Evolutionary conservation across 2,888 invertebrate genomes (phyloP).

Genomic region (Hydroisotoma schaefferi): DNA sequence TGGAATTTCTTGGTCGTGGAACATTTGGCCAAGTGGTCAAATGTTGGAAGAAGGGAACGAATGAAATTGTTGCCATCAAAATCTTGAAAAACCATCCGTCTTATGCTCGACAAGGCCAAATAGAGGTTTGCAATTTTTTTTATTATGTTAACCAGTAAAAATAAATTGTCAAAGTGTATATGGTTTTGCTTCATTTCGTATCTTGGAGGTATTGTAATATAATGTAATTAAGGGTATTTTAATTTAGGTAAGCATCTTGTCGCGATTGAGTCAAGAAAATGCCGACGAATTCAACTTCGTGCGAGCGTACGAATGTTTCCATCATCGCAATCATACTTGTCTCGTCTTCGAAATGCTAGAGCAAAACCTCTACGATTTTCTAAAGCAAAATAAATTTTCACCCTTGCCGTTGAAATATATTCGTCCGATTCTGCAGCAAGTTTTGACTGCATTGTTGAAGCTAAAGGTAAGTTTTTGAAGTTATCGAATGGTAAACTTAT

Average conservation of each 20-base stretch:
- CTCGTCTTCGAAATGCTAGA: conserved; percentile 99
- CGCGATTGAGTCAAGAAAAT: conserved; percentile 91
- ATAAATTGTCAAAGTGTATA: neutral
- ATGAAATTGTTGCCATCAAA: conserved; percentile 99
- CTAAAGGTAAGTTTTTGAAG: conserved; percentile 64
- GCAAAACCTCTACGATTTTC: conserved; percentile 99
- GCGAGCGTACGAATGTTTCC: conserved; percentile 99
- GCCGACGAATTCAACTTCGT: conserved; percentile 99
- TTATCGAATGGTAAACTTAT: conserved; percentile 1
- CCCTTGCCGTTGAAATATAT: conserved; percentile 97
- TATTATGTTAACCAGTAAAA: conserved; percentile 10
- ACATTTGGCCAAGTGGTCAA: conserved; percentile 98
- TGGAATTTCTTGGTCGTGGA: conserved; percentile 98
- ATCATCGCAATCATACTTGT: conserved; percentile 99
- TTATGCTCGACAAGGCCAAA: conserved; percentile 99
- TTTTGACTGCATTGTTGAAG: conserved; percentile 73
- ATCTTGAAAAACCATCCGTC: conserved; percentile 99
- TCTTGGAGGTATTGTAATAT: no score
- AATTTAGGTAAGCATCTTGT: conserved; percentile 76
- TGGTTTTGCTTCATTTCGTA: conserved; percentile 1
- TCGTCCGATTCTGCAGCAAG: conserved; percentile 98
- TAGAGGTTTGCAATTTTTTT: conserved; percentile 69
- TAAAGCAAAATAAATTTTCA: conserved; percentile 99
- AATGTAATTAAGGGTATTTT: no score
- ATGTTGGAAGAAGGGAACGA: conserved; percentile 99